These are phyloP conservation scores for Bellardia bayeri DNA, from an alignment of 2,888 invertebrate genomes.

Conservation along the genomic window DNA sequence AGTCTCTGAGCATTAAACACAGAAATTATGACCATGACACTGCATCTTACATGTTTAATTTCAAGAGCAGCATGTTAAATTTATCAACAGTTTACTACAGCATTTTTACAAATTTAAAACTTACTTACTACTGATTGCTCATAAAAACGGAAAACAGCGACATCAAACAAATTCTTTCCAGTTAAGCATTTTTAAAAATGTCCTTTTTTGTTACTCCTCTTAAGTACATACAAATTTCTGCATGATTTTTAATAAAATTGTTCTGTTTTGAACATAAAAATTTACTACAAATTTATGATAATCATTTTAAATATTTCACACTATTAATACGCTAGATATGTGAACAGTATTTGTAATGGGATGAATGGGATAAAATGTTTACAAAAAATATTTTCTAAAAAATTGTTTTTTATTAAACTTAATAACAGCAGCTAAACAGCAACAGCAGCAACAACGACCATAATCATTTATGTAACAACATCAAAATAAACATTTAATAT, in stretches of 20 bases:
- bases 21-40: too few species aligned
- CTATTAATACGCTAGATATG: conserved; percentile 15
- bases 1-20: too few species aligned
- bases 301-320: conserved; percentile 33
- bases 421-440: conserved; percentile 15
- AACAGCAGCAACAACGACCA: conserved; percentile 21
- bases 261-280: conserved; percentile 10
- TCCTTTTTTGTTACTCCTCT: background rate
- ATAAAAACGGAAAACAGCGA: too few species aligned
- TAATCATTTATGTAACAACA: conserved; percentile 44
- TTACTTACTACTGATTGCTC: too few species aligned
- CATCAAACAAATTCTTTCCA: background rate
- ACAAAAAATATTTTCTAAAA: conserved; percentile 2
- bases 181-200: background rate
- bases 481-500: conserved; percentile 28
- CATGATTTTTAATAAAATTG: background rate
- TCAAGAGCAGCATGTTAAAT: background rate
- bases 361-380: background rate
- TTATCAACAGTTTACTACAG: too few species aligned
- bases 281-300: conserved; percentile 38
- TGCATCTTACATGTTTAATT: too few species aligned
- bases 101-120: too few species aligned
- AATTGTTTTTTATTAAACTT: background rate
- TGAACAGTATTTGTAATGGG: background rate
- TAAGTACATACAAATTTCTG: background rate